Percentiles rank a stretch among this genome's conserved stretches.
These are phyloP conservation scores for Epinephelus moara DNA, from an alignment of 2,113 vertebrate genomes.

Conservation along the genomic window DNA sequence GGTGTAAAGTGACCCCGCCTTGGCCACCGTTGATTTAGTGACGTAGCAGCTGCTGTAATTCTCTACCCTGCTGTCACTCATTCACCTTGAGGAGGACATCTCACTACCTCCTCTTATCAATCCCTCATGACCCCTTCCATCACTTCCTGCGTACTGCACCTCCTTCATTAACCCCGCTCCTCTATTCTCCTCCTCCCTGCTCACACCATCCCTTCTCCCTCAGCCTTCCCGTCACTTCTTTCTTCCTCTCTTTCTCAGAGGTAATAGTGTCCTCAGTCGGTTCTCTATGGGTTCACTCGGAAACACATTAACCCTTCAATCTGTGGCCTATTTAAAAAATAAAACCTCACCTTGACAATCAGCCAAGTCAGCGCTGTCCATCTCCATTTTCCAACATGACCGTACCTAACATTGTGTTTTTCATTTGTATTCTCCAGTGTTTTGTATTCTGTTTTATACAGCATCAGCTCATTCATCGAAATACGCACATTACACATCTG, in stretches of 20 bases:
- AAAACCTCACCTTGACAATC: conserved; percentile 65
- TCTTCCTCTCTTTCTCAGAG: conserved; percentile 29
- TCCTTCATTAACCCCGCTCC: conserved; percentile 11
- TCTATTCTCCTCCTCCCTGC: neutral
- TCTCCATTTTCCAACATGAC: neutral
- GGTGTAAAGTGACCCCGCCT: conserved; percentile 6
- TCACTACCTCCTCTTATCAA: conserved; percentile 14
- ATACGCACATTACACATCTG: neutral
- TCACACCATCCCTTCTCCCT: neutral
- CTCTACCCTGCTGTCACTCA: conserved; percentile 33
- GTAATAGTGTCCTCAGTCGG: conserved; percentile 64
- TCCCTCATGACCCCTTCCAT: conserved; percentile 38
- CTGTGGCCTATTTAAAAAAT: conserved; percentile 71
- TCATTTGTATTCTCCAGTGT: neutral
- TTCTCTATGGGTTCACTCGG: conserved; percentile 69
- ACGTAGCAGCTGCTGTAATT: conserved; percentile 38
- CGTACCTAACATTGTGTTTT: too few relatives aligned
- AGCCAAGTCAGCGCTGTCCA: conserved; percentile 40
- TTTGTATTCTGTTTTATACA: neutral
- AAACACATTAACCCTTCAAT: conserved; percentile 74
- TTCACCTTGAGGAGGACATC: conserved; percentile 56
- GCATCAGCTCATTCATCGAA: neutral
- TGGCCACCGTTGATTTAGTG: conserved; percentile 20
- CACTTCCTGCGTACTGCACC: conserved; percentile 15
- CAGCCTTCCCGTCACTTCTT: conserved; percentile 7